Evolutionary conservation across 1,140 invertebrate species (phyloP).

Genomic region (Oedothorax gibbosus): DNA sequence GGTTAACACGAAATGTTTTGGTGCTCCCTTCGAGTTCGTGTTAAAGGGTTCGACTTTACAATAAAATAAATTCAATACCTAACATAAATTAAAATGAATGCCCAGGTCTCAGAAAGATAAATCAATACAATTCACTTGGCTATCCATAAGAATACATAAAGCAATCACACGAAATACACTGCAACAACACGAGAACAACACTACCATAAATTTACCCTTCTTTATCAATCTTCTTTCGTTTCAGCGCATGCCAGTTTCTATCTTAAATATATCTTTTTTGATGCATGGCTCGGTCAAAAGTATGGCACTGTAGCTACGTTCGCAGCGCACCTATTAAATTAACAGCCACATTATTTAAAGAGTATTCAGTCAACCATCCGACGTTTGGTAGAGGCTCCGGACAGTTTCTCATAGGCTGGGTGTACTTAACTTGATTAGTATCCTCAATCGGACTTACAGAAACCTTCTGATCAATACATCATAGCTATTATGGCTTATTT

Average conservation of each 20-base stretch:
- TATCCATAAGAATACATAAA: too few relatives aligned
- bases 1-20: too few relatives aligned
- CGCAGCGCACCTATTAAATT: slow-evolving; percentile 30
- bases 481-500: slow-evolving; percentile 42
- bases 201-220: too few relatives aligned
- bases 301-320: not conserved
- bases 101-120: too few relatives aligned
- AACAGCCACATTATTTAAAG: slow-evolving; percentile 40
- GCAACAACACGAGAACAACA: too few relatives aligned
- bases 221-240: not conserved
- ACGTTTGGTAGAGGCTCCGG: slow-evolving; percentile 13
- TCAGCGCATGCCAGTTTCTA: slow-evolving; percentile 11
- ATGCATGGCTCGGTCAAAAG: not conserved
- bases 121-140: too few relatives aligned
- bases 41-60: too few relatives aligned
- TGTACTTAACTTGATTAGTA: slow-evolving; percentile 51
- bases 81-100: too few relatives aligned
- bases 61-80: too few relatives aligned
- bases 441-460: slow-evolving; percentile 31
- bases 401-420: slow-evolving; percentile 7
- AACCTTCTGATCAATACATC: slow-evolving; percentile 37
- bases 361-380: slow-evolving; percentile 26
- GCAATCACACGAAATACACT: too few relatives aligned
- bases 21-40: too few relatives aligned
- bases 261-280: slow-evolving; percentile 34